Percentiles rank a stretch among this genome's conserved stretches.
These are phyloP conservation scores for Thymelicus sylvestris DNA, from an alignment of 2,888 invertebrate genomes.

Conservation along the genomic window DNA sequence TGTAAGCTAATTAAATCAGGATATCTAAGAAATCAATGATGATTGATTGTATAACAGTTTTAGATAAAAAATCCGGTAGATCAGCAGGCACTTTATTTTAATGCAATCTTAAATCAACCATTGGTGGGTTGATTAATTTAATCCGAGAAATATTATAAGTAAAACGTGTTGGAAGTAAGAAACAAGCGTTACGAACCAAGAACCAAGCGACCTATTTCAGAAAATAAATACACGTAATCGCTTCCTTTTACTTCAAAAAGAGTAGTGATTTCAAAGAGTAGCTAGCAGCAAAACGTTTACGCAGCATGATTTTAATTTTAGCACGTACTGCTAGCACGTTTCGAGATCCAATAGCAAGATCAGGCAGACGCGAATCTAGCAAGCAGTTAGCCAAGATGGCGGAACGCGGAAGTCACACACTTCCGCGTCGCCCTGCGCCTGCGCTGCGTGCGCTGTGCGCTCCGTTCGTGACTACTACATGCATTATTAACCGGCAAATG, in stretches of 20 bases:
- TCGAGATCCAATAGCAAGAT: constrained; percentile 50
- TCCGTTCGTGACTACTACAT: constrained; percentile 71
- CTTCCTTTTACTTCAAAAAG: no score
- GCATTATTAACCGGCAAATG: constrained; percentile 65
- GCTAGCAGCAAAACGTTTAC: not conserved
- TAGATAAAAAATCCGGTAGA: no score
- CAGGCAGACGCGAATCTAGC: constrained; percentile 66
- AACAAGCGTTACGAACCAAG: not conserved
- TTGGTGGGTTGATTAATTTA: no score
- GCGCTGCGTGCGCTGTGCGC: constrained; percentile 57
- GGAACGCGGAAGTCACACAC: constrained; percentile 81
- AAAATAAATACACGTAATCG: no score
- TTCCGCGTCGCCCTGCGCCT: constrained; percentile 70
- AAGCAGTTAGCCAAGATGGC: constrained; percentile 78
- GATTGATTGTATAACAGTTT: no score
- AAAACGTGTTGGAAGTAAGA: not conserved
- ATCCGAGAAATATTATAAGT: no score
- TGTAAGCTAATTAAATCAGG: no score
- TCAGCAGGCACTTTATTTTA: no score
- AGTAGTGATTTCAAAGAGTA: no score
- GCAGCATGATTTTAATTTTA: constrained; percentile 40
- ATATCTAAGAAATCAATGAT: no score
- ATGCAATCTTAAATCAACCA: no score
- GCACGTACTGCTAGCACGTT: constrained; percentile 41
- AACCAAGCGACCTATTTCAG: no score